Base-by-base conservation (phyloP, 2,797 vertebrate species). In the Siniperca obscura region DNA sequence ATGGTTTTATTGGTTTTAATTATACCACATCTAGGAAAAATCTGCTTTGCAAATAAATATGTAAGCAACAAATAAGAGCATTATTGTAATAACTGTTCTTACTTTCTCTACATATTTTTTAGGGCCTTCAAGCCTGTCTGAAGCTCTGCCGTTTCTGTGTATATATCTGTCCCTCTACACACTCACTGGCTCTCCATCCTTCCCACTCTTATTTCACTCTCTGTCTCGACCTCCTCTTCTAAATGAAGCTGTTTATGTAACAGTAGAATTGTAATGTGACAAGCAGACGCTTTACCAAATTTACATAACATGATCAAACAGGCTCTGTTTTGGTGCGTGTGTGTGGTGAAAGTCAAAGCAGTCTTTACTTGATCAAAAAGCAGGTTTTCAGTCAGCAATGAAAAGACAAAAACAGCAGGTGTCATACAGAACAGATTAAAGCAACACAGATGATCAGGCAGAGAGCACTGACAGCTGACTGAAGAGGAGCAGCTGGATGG, bases 201-300 rank as follows among this genome's bases (percentile, higher is more conserved):
- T 80, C 76, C 81, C 68, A 67, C 72, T 81, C 14, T 46, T 36
- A 40, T 81, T 78, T 70, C 70, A 60, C 69, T 81, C 53, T 70
- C 69, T 77, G 72, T 81, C 73, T 80, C 56, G 5, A 74, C 74
- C 76, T 80, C 76, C 71, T 83, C 83, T 65, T 78, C 84, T 74
- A 65, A 86, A 83, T 55, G 77, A 89, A 83, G 62, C 72, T 2
- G 16, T 86, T 89, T 88, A 85, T 84, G 78, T 80, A 88, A 88
- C 80, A 78, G 80, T 4, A n/a, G 62, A 78, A 82, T 80, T 53
- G 70, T 73, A 70, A 83, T 77, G 67, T 9, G 42, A 85, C 82
- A 60, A 84, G 69, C 80, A 79, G 68, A 74, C 12, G 6, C 66
- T 86, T 83, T 48, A 53, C 42, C 61, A 30, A 52, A 85, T 88